phyloP scores from a whole-genome alignment of 1,140 invertebrate genomes.

The Aphelenchoides besseyi region DNA sequence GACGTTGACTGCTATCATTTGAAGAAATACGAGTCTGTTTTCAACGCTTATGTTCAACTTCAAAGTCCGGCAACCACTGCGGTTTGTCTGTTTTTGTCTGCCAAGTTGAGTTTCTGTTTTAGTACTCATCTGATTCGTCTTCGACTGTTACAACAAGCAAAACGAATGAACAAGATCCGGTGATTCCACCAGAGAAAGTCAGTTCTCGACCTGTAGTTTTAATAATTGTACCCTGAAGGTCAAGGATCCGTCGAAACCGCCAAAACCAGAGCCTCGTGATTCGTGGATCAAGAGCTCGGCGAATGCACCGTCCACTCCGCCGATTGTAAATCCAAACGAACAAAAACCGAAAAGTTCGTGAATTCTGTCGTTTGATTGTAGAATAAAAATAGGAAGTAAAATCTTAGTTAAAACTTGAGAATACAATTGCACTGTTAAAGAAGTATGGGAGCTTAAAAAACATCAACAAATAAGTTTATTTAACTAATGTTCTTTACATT shows the following conservation, averaged over 20 bases:
- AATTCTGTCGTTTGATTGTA: no score
- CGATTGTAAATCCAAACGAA: no score
- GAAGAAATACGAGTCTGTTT: conserved; percentile 24
- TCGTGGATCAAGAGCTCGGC: neutral
- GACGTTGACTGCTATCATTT: conserved; percentile 27
- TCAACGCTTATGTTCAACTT: neutral
- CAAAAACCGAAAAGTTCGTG: no score
- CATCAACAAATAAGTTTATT: no score
- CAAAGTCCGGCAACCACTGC: neutral
- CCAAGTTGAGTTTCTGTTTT: neutral
- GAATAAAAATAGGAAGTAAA: no score
- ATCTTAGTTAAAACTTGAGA: no score
- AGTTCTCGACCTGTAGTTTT: neutral
- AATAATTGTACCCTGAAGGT: neutral
- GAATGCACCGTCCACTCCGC: neutral
- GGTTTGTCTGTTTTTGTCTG: neutral
- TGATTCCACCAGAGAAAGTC: neutral
- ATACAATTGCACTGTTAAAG: no score
- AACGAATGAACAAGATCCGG: neutral
- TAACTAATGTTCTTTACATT: no score
- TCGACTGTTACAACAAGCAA: neutral
- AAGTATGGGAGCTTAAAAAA: no score
- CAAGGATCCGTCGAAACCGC: neutral
- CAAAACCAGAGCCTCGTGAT: neutral
- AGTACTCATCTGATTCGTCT: neutral